A percentile compares a stretch with the other conserved stretches of the same genome.
These are phyloP conservation scores for Ceryle rudis DNA, from an alignment of 2,797 vertebrate genomes.

Conservation along the genomic window DNA sequence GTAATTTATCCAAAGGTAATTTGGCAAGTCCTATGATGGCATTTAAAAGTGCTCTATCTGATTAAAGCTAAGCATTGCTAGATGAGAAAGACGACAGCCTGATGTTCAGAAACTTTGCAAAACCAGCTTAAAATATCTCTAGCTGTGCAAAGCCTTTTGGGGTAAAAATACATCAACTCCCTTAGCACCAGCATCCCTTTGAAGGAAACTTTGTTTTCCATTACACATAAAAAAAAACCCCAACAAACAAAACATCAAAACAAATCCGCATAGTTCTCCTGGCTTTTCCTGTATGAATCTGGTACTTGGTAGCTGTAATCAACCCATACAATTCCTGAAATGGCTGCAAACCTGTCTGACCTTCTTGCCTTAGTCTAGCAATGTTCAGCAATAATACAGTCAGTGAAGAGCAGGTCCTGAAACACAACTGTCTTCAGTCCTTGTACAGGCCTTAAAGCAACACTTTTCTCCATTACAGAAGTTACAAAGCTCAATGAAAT, in stretches of 20 bases:
- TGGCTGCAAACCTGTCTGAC: not conserved
- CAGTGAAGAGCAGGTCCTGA: not conserved
- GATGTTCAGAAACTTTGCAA: not conserved
- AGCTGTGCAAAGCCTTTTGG: not conserved
- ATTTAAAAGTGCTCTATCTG: not conserved
- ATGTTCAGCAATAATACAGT: not conserved
- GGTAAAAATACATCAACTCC: not conserved
- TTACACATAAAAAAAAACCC: not conserved
- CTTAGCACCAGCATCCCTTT: not conserved
- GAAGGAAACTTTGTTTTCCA: not conserved
- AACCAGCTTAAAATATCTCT: not conserved
- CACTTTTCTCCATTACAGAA: not conserved
- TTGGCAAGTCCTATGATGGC: not conserved
- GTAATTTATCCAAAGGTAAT: not conserved
- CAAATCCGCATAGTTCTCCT: not conserved
- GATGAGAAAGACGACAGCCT: not conserved
- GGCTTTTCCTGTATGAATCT: not conserved
- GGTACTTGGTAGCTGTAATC: not conserved
- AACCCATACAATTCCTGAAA: not conserved
- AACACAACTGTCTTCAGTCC: not conserved
- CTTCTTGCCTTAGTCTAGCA: not conserved
- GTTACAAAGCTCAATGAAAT: not conserved
- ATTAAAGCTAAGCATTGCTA: not conserved
- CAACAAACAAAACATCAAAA: too few relatives aligned
- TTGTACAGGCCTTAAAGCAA: not conserved